Conservation (phyloP, 2,797 vertebrate species). For the Pipistrellus nathusii region DNA sequence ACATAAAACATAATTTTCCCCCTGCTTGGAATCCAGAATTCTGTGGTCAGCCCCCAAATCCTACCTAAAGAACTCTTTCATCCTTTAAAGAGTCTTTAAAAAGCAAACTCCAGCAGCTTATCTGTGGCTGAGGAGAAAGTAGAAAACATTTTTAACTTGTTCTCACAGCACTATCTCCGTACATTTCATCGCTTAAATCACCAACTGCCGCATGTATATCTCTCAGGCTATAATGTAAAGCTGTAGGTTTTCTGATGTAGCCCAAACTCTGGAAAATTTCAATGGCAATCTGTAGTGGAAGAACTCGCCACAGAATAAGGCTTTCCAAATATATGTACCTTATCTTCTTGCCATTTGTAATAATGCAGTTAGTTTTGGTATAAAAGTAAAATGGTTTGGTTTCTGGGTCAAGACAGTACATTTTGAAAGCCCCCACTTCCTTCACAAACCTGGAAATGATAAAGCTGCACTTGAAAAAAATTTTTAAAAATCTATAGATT, state of each 20-base stretch:
- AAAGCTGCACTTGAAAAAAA: no score
- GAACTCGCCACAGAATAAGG: neutral
- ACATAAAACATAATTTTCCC: neutral
- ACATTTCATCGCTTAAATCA: neutral
- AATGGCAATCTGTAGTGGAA: neutral
- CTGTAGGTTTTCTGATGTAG: neutral
- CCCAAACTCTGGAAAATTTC: neutral
- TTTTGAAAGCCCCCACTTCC: conserved; percentile 4
- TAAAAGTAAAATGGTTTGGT: neutral
- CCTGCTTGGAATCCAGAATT: neutral
- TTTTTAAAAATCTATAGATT: no score
- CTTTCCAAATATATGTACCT: neutral
- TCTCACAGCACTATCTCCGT: neutral
- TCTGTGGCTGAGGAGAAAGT: conserved; percentile 17
- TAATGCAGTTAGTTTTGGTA: neutral
- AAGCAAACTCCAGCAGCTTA: neutral
- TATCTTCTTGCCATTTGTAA: neutral
- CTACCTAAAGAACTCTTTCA: neutral
- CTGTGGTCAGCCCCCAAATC: neutral
- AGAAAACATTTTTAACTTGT: conserved; percentile 29
- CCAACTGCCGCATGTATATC: neutral
- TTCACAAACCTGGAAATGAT: neutral
- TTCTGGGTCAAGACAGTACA: neutral
- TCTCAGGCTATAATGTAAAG: conserved; percentile 1
- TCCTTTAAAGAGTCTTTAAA: neutral